Evolutionary conservation across 1,140 invertebrate species (phyloP).

Genomic region (Platorchestia sp.): DNA sequence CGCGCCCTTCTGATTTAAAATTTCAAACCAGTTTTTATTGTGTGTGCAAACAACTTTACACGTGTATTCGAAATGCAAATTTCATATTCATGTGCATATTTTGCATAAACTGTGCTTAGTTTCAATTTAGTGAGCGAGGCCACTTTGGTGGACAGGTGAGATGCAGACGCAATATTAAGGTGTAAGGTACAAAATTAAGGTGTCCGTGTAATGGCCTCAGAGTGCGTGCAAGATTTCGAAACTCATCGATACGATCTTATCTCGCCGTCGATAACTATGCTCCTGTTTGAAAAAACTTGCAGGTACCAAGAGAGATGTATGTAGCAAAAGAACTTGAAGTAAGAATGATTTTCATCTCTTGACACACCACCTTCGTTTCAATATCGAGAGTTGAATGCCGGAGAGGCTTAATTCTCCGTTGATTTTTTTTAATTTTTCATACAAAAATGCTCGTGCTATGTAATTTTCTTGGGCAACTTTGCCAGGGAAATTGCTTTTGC

Average conservation of each 20-base stretch:
- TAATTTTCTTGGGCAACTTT: background rate
- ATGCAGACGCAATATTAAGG: background rate
- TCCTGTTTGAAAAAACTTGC: background rate
- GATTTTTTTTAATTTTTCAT: background rate
- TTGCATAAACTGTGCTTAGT: background rate
- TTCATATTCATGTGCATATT: background rate
- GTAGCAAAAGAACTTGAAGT: background rate
- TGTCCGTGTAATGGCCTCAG: background rate
- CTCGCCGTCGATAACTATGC: background rate
- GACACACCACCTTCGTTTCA: background rate
- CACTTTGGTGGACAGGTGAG: background rate
- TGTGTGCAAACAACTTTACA: background rate
- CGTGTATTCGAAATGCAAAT: background rate
- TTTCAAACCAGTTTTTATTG: background rate
- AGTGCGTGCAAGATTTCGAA: background rate
- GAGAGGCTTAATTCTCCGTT: background rate
- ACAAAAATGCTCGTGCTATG: background rate
- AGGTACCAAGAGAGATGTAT: background rate
- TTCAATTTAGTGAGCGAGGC: background rate
- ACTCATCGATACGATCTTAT: background rate
- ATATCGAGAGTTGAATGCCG: background rate
- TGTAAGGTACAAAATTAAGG: background rate
- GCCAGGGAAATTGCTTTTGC: background rate
- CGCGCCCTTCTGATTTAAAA: background rate
- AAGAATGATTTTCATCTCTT: background rate